These are phyloP conservation scores for Exephanes ischioxanthus DNA, from an alignment of 2,888 invertebrate species.

Conservation along the genomic window DNA sequence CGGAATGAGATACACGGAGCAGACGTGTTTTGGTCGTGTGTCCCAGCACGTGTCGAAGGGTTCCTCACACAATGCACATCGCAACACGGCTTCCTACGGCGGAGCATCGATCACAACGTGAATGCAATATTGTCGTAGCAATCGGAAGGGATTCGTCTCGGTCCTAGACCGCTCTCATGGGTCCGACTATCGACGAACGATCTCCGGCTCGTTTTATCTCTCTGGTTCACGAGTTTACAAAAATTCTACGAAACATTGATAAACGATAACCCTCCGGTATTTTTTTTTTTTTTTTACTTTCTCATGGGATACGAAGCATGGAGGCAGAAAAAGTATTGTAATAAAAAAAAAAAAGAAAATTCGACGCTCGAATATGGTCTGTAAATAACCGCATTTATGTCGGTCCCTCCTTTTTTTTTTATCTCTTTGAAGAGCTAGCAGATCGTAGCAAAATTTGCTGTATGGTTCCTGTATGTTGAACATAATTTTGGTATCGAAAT, in stretches of 20 bases:
- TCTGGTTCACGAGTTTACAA: not conserved
- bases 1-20: conserved; percentile 23
- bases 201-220: not conserved
- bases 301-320: not conserved
- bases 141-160: conserved; percentile 78
- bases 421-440: no score
- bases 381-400: no score
- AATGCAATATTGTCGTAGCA: conserved; percentile 81
- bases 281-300: not conserved
- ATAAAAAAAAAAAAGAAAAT: not conserved
- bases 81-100: conserved; percentile 47
- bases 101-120: conserved; percentile 79
- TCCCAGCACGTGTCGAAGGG: conserved; percentile 64
- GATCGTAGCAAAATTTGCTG: no score
- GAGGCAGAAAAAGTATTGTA: not conserved
- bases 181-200: conserved; percentile 10
- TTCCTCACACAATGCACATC: conserved; percentile 50
- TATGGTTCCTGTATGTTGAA: not conserved
- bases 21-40: conserved; percentile 53
- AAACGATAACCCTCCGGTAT: not conserved
- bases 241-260: not conserved
- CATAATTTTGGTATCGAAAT: not conserved
- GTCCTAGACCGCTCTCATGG: conserved; percentile 35
- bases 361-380: no score
- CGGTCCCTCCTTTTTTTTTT: not conserved